Base-by-base conservation (phyloP, 2,113 vertebrate species). In the Corythaeola cristata region DNA sequence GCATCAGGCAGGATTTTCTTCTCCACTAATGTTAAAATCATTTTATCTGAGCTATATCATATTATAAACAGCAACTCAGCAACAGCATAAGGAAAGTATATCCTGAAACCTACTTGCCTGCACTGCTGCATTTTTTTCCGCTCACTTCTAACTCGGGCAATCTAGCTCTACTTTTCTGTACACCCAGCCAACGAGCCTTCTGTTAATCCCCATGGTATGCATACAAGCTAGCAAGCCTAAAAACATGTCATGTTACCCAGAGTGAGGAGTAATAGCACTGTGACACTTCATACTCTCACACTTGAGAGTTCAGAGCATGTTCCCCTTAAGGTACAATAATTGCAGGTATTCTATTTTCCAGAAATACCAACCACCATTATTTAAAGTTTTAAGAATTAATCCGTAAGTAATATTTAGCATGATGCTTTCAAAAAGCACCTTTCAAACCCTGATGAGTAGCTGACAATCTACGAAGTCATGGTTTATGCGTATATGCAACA, bases 1-100 rank as follows among this genome's bases (percentile, higher is more conserved):
- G 66, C 10, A 93, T 82, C 93, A 89, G 94, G 93, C 92, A 95
- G 92, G 87, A 97, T 94, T 96, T 96, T 96, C 95, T 85, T 88
- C 96, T 88, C 68, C 47, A 56, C 63, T 95, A 60, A 96, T 59
- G 53, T 39, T 80, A 86, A 85, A 93, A 95, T 79, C 27, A 95
- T 93, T 90, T 96, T 96, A 96, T 95, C 90, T 90, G 56, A 75
- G 67, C 74, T 90, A 9, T 49, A 92, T 74, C 91, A 81, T 37
- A 84, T 59, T 81, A 59, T 35, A 90, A 91, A 90, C n/a, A 93
- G 53, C 9, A 93, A 89, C 55, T 94, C 76, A 80, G 69, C 72
- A 72, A 41, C 56, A 59, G 26, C 78, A 55, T 26, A 56, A 69
- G 37, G 15, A 37, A 91, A 83, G 30, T 9, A 16, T 21, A 66